Evolutionary conservation across 2,797 vertebrate species (phyloP), one percentile per base, ranked within the genome.

Genomic region (Xenopus petersii): DNA sequence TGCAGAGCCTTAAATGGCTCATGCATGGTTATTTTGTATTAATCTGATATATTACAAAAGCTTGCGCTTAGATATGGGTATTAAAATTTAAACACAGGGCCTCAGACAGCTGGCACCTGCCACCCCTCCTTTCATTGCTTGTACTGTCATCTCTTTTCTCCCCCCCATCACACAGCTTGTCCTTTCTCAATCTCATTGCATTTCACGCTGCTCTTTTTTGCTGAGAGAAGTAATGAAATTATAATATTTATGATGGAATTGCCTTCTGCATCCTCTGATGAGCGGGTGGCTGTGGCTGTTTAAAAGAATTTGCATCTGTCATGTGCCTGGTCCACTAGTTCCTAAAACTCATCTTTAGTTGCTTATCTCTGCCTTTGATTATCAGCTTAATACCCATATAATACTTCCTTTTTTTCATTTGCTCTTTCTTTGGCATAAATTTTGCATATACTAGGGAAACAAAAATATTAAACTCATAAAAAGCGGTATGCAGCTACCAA

Each of bases 151-250:
- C 49, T 51, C 26, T 30, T 30, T 30, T 30, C 51, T 33, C 51
- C n/a, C 17, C 58, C 69, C 74, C 67, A 48, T 15, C 75, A 66
- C 55, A 36, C 64, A 62, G 65, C 75, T 73, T 73, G 70, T 73
- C 75, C 75, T 63, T 69, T 78, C 65, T 69, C 75, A 73, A 77
- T 49, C 86, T 88, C 86, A 87, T 86, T 84, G 82, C 82, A 87
- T 88, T 86, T 86, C 84, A 86, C 81, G 82, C 83, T 86, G 85
- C 21, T 78, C 47, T 72, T 58, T 70, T 87, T 87, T 83, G 84
- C 85, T 82, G 85, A 82, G 85, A 60, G 85, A 86, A 87, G 86
- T 87, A 89, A 87, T 86, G 85, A 86, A 89, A 85, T 84, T 84
- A 85, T 86, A 84, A 84, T 86, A 85, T 87, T 86, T 86, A 86